A percentile compares a stretch with the other conserved stretches of the same genome.
Evolutionary conservation across 2,113 vertebrate species (phyloP).

Genomic region (Lethenteron camtschaticum): DNA sequence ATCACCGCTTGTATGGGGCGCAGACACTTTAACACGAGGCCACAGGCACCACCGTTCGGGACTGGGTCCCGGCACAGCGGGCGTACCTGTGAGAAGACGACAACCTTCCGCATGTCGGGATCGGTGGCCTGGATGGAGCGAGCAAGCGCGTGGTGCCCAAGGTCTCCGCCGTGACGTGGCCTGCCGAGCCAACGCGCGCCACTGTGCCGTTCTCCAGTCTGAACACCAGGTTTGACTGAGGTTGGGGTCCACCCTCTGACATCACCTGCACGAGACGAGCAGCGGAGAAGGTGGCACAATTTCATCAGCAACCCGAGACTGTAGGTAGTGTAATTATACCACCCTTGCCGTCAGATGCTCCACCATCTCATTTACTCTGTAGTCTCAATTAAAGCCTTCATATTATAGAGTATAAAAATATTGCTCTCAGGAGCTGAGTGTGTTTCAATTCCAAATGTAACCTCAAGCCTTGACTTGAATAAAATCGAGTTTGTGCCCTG

Average conservation of each 20-base stretch:
- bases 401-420: not conserved
- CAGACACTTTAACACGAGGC: not conserved
- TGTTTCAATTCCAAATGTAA: not conserved
- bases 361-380: too few relatives aligned
- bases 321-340: too few relatives aligned
- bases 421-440: not conserved
- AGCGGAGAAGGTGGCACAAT: too few relatives aligned
- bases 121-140: constrained; percentile 20
- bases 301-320: too few relatives aligned
- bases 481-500: not conserved
- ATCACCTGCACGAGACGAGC: constrained; percentile 18
- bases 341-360: too few relatives aligned
- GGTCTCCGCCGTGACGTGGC: constrained; percentile 20
- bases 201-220: constrained; percentile 21
- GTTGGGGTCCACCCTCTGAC: constrained; percentile 29
- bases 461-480: not conserved
- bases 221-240: constrained; percentile 24
- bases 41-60: too few relatives aligned
- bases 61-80: not conserved
- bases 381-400: not conserved
- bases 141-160: constrained; percentile 19
- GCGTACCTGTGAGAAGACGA: constrained; percentile 26
- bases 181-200: constrained; percentile 18
- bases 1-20: not conserved
- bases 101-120: constrained; percentile 23